Base-by-base conservation (phyloP, 2,113 vertebrate species). In the Nyctereutes procyonoides region DNA sequence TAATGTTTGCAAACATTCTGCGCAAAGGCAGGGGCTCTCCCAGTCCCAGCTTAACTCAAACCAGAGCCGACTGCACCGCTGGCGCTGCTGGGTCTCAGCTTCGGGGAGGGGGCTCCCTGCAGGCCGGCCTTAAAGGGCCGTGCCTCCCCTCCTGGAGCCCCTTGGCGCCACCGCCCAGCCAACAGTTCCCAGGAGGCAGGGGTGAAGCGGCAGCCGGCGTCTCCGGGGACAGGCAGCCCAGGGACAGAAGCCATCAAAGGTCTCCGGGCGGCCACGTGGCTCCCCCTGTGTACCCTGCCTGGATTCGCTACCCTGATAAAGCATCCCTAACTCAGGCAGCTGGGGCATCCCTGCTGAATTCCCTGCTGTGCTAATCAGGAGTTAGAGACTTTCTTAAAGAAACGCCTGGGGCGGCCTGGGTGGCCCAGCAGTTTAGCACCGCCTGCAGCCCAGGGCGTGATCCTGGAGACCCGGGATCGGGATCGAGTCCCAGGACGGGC, bases 1-100 rank as follows among this genome's bases (percentile, higher is more conserved):
- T 90, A 73, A 95, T 10, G 62, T 84, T 95, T 77, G 58, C 76
- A 93, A 97, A 94, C 56, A 28, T 67, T 32, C 43, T 38, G 12
- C 86, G 48, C 65, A 53, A 95, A 86, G 17, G 67, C 89, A 95
- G 77, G 67, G n/a, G 73, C 16, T 73, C 90, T 73, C 24, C 71
- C 30, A 56, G 67, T 82, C 16, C 11, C 38, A 22, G 16, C 17
- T 80, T 92, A 95, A 96, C 69, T 82, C 71, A 85, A 90, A 85
- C 11, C 62, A 93, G 79, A 96, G 71, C n/a, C 80, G 86, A 86
- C 55, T 65, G 79, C 56, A 19, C 67, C 83, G 17, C 19, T 90
- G 53, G 35, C 65, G 9, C 20, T 43, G 38, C 60, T 83, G 56
- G 26, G 5, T 80, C 35, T 38, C 43, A 8, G 15, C 16, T 56